These are phyloP conservation scores for Patiria miniata DNA, from an alignment of 35 echinoderm and acorn worm genomes.

Conservation along the genomic window DNA sequence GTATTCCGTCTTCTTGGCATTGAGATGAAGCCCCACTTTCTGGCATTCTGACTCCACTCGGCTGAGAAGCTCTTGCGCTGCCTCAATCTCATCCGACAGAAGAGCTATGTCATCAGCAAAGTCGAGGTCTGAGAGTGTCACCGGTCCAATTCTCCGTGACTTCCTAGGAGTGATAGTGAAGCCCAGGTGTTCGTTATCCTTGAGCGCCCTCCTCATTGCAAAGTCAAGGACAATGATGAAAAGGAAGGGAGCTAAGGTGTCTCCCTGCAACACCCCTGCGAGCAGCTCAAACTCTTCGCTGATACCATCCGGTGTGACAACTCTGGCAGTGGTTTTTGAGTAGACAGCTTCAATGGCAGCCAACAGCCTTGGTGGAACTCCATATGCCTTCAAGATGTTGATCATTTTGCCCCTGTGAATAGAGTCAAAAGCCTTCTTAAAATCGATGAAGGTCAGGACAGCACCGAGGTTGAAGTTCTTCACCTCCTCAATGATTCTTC, in stretches of 20 bases:
- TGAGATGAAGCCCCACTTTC: too few species aligned
- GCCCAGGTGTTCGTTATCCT: conserved; percentile 40
- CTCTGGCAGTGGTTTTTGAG: conserved; percentile 1
- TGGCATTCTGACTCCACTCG: background rate
- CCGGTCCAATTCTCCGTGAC: conserved; percentile 19
- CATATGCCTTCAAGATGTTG: conserved; percentile 20
- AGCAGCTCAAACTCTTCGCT: conserved; percentile 30
- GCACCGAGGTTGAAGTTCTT: conserved; percentile 6
- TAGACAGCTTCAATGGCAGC: background rate
- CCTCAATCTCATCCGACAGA: conserved; percentile 26
- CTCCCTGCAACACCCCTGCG: conserved; percentile 29
- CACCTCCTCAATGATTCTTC: conserved; percentile 11
- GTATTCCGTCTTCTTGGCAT: too few species aligned
- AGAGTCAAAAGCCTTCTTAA: conserved; percentile 36
- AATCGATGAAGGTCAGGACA: conserved; percentile 7
- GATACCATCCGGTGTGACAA: conserved; percentile 21
- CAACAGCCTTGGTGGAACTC: background rate
- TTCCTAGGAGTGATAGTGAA: background rate
- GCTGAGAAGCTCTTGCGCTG: conserved; percentile 20
- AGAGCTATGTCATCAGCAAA: conserved; percentile 50
- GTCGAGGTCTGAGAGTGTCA: conserved; percentile 22
- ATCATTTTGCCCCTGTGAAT: conserved; percentile 45
- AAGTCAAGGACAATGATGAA: conserved; percentile 52
- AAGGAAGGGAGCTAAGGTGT: conserved; percentile 32
- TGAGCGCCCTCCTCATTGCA: conserved; percentile 35